Conservation (phyloP, 2,113 vertebrate species). For the Dromas ardeola region DNA sequence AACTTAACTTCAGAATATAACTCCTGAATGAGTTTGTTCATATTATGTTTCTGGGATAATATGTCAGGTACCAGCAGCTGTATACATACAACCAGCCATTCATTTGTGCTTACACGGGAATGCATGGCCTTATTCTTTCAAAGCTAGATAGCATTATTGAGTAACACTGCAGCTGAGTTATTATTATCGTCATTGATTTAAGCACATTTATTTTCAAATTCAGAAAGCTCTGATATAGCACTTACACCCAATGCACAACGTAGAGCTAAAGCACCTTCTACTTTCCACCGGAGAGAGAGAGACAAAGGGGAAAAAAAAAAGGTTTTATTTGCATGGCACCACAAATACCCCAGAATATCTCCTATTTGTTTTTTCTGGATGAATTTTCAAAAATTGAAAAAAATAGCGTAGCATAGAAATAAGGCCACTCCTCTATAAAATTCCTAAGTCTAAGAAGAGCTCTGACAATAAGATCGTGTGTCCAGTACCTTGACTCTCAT, state of each 20-base stretch:
- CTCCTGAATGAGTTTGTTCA: not conserved
- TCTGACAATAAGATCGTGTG: not conserved
- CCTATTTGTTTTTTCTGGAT: not conserved
- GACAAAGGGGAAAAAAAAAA: not conserved
- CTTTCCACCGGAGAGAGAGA: not conserved
- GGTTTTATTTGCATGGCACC: not conserved
- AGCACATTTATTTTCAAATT: constrained; percentile 7
- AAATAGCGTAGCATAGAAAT: not conserved
- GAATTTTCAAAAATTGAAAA: not conserved
- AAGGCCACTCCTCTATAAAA: not conserved
- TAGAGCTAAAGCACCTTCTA: not conserved
- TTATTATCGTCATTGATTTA: not conserved
- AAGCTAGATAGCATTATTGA: not conserved
- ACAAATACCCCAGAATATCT: not conserved
- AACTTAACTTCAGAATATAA: not conserved
- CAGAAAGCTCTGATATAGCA: not conserved
- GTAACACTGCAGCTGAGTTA: not conserved
- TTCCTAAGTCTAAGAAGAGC: not conserved
- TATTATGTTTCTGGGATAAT: not conserved
- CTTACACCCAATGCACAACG: not conserved
- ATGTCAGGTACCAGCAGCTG: not conserved
- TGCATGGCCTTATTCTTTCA: not conserved
- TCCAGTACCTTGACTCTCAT: not conserved
- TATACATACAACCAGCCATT: not conserved
- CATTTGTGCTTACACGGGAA: not conserved